phyloP scores from a whole-genome alignment of 2,797 vertebrate species.

The Channa striata region DNA sequence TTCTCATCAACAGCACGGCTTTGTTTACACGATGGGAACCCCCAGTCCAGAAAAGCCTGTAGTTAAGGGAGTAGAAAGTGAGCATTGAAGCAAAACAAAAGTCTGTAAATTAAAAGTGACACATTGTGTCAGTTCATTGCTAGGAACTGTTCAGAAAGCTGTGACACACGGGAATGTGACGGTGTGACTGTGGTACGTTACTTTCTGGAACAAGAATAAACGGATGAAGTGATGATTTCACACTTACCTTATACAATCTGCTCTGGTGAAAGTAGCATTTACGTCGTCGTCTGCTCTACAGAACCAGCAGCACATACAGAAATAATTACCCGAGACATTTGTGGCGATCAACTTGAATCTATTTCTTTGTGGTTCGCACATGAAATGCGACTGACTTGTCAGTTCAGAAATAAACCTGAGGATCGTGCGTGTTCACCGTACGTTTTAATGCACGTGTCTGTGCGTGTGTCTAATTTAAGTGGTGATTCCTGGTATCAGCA shows the following conservation, averaged over 20 bases:
- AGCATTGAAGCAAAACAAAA: too few species aligned
- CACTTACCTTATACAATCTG: too few species aligned
- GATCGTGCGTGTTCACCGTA: slow-evolving; percentile 14
- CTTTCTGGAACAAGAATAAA: background rate
- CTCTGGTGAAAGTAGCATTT: too few species aligned
- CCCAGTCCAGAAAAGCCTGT: too few species aligned
- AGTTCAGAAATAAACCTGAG: slow-evolving; percentile 57
- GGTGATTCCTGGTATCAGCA: too few species aligned
- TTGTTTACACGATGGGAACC: too few species aligned
- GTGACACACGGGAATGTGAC: background rate
- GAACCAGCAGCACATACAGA: too few species aligned
- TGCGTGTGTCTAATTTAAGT: background rate
- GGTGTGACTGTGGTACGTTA: background rate
- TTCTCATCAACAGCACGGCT: too few species aligned
- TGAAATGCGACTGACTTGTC: slow-evolving; percentile 21
- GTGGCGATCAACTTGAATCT: slow-evolving; percentile 4
- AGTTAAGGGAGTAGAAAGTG: too few species aligned
- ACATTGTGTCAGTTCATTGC: background rate
- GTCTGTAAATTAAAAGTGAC: too few species aligned
- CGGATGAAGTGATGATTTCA: background rate
- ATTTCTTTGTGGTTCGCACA: slow-evolving; percentile 27
- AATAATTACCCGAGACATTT: background rate
- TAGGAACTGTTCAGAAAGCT: background rate
- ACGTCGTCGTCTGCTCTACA: background rate
- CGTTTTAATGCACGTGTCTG: slow-evolving; percentile 7